Conservation (phyloP, 1,140 invertebrate genomes). For the Saccostrea cuccullata region DNA sequence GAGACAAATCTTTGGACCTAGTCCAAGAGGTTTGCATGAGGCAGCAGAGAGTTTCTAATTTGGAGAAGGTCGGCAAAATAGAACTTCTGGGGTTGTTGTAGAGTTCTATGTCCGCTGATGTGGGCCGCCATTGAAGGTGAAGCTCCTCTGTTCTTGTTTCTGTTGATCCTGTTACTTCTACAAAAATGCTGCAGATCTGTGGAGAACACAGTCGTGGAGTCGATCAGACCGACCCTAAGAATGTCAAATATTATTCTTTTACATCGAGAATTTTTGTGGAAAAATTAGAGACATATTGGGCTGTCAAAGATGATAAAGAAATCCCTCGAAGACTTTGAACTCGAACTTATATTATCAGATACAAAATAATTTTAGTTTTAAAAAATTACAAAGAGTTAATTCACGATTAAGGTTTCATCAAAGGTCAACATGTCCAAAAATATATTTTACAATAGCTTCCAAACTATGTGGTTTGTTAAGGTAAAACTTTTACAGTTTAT, state of each 20-base stretch:
- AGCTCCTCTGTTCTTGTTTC: constrained; percentile 57
- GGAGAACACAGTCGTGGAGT: constrained; percentile 63
- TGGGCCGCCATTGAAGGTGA: constrained; percentile 62
- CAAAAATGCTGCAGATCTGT: constrained; percentile 52
- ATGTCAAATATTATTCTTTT: constrained; percentile 70
- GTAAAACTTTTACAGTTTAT: too few relatives aligned
- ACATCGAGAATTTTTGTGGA: constrained; percentile 55
- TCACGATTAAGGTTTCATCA: too few relatives aligned
- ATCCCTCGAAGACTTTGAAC: too few relatives aligned
- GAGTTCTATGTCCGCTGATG: constrained; percentile 71
- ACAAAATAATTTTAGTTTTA: too few relatives aligned
- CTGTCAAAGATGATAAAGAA: too few relatives aligned
- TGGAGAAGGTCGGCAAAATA: constrained; percentile 67
- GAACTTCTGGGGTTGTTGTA: constrained; percentile 70
- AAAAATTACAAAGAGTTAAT: too few relatives aligned
- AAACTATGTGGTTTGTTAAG: too few relatives aligned
- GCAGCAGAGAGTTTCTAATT: constrained; percentile 60
- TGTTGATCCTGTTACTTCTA: background rate
- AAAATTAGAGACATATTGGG: constrained; percentile 57
- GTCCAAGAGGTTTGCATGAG: constrained; percentile 62
- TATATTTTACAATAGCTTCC: too few relatives aligned
- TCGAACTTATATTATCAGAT: too few relatives aligned
- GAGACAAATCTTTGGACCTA: constrained; percentile 59
- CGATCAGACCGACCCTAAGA: constrained; percentile 69
- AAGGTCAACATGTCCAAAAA: too few relatives aligned